phyloP scores from a whole-genome alignment of 2,888 invertebrate genomes.

The Xanthia togata region DNA sequence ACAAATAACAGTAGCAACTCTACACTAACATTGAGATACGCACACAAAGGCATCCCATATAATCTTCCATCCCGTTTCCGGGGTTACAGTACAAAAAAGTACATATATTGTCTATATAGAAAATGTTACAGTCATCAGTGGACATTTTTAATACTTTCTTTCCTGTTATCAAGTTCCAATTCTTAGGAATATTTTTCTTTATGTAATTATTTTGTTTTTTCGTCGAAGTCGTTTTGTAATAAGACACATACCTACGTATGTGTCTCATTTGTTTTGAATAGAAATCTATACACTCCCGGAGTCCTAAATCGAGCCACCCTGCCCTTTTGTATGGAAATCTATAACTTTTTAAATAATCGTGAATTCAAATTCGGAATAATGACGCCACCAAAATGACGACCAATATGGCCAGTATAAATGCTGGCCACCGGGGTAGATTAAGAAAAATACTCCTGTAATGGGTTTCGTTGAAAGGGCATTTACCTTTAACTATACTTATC shows the following conservation, averaged over 20 bases:
- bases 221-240: neutral
- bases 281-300: neutral
- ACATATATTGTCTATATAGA: neutral
- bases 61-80: neutral
- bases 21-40: conserved; percentile 1
- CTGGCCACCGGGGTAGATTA: no score
- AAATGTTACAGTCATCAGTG: conserved; percentile 3
- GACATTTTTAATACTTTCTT: conserved; percentile 24
- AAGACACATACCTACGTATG: neutral
- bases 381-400: no score
- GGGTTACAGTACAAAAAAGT: conserved; percentile 20
- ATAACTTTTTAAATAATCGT: no score
- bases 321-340: no score
- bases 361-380: no score
- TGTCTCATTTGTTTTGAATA: neutral
- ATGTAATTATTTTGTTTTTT: neutral
- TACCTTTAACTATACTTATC: neutral
- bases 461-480: neutral
- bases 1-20: conserved; percentile 17
- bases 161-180: conserved; percentile 12
- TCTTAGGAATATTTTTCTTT: conserved; percentile 2
- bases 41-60: neutral
- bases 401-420: no score
- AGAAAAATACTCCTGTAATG: neutral
- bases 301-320: no score